phyloP scores from a whole-genome alignment of 2,797 vertebrate species.

The Oceanodroma leucorhoa region DNA sequence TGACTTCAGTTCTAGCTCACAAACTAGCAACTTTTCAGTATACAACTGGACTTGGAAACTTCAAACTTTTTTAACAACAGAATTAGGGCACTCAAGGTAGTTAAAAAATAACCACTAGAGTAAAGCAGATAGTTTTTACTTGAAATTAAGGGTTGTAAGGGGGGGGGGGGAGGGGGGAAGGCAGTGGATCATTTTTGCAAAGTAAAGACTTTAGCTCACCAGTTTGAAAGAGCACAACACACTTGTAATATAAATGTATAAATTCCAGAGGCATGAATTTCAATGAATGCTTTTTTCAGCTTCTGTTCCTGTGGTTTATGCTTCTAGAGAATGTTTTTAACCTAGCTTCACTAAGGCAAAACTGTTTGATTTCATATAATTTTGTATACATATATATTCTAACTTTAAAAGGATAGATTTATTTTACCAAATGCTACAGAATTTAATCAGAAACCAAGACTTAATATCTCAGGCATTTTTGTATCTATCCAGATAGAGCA shows the following conservation, averaged over 20 bases:
- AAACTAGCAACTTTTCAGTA: background rate
- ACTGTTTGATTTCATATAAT: background rate
- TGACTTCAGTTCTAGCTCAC: background rate
- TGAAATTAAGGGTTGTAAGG: background rate
- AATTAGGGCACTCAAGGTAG: constrained; percentile 28
- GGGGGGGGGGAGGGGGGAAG: background rate
- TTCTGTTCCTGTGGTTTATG: background rate
- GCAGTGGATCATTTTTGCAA: background rate
- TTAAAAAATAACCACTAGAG: constrained; percentile 11
- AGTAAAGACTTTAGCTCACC: background rate
- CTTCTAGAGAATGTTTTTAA: constrained; percentile 1
- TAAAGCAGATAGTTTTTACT: background rate
- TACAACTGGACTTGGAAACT: background rate
- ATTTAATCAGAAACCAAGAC: background rate
- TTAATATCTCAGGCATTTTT: background rate
- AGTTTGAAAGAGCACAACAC: background rate
- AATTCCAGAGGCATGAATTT: background rate
- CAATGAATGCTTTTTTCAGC: background rate
- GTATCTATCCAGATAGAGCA: background rate
- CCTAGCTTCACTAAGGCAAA: background rate
- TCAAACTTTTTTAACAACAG: background rate
- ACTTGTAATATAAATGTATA: background rate
- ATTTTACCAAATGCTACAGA: background rate
- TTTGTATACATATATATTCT: background rate
- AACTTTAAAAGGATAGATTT: background rate